Evolutionary conservation across 2,113 vertebrate genomes (phyloP).

Genomic region (Cryptotis parvus): DNA sequence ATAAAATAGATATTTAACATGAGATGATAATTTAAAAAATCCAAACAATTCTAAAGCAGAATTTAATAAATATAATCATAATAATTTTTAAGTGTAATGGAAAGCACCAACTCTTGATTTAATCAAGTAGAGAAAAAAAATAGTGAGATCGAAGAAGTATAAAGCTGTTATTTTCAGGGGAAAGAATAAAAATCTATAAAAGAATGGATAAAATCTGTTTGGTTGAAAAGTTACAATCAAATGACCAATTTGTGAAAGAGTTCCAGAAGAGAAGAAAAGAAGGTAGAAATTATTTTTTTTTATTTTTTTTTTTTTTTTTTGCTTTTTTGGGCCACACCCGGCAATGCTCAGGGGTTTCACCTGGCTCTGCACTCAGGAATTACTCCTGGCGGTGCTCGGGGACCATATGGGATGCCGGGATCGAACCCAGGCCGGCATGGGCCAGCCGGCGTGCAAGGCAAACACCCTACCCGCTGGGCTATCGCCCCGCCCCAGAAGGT

Average conservation of each 20-base stretch:
- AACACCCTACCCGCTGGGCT: too few relatives aligned
- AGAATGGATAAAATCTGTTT: not conserved
- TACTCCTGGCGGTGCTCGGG: too few relatives aligned
- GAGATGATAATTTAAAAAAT: not conserved
- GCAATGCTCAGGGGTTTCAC: too few relatives aligned
- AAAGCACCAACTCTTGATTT: not conserved
- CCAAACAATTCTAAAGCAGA: not conserved
- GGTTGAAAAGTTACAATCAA: not conserved
- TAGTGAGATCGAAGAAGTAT: not conserved
- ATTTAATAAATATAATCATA: not conserved
- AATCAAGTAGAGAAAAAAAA: not conserved
- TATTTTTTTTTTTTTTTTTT: too few relatives aligned
- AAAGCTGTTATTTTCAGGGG: too few relatives aligned
- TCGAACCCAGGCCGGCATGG: too few relatives aligned
- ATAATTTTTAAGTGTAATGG: not conserved
- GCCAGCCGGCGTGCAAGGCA: too few relatives aligned
- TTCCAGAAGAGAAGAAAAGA: constrained; percentile 4
- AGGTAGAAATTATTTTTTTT: not conserved
- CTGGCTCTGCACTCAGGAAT: too few relatives aligned
- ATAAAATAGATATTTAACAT: constrained; percentile 10
- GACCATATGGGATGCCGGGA: too few relatives aligned
- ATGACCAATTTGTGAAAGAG: not conserved
- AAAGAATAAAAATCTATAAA: too few relatives aligned
- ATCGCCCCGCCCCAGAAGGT: too few relatives aligned
- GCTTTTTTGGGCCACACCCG: too few relatives aligned